Evolutionary conservation across 2,797 vertebrate species (phyloP).

Genomic region (Phalanger gymnotis): DNA sequence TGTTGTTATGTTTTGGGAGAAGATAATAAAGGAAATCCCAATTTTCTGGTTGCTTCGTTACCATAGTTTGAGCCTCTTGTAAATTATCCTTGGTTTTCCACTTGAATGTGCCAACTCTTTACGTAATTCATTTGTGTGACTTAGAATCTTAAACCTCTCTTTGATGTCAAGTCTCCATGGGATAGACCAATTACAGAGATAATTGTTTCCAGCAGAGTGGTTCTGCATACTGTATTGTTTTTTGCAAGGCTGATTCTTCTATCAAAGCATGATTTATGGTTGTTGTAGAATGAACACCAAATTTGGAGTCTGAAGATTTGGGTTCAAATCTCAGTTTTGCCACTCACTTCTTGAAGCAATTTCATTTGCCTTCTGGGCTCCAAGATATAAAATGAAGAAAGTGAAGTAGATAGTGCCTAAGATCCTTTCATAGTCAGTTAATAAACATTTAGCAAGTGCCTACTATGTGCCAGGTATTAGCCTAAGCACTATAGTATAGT

Average conservation of each 20-base stretch:
- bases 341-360: neutral
- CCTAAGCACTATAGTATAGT: neutral
- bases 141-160: slow-evolving; percentile 15
- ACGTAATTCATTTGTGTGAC: neutral
- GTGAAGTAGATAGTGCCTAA: neutral
- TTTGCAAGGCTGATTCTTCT: slow-evolving; percentile 19
- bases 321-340: neutral
- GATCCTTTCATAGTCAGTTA: neutral
- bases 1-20: neutral
- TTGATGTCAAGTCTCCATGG: neutral
- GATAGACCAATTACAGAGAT: neutral
- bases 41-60: slow-evolving; percentile 31
- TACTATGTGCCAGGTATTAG: neutral
- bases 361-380: neutral
- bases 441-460: neutral
- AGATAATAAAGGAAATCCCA: neutral
- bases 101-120: neutral
- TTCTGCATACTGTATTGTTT: neutral
- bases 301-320: neutral
- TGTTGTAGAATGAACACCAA: neutral
- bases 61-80: neutral
- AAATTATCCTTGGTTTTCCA: slow-evolving; percentile 26
- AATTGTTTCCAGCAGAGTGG: neutral
- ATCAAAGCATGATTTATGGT: neutral
- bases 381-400: neutral